Evolutionary conservation across 2,113 vertebrate species (phyloP), one percentile per base, ranked within the genome.

Genomic region (Burhinus bistriatus): DNA sequence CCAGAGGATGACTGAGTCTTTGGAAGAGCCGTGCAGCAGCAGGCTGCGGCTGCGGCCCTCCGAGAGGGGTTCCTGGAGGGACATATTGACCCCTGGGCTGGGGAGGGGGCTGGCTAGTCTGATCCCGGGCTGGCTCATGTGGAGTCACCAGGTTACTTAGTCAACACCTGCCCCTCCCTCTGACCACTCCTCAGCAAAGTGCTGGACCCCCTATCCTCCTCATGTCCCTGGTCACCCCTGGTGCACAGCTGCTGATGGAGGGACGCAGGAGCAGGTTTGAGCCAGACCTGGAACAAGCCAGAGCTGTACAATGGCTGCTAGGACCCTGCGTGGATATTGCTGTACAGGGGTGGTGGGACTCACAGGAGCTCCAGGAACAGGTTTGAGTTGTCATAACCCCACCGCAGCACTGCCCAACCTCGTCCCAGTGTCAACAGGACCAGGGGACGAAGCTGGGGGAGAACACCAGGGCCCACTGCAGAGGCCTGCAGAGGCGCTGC

Each of bases 141-240:
- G 3, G 38, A 73, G n/a, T 27, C 71, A 87, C n/a, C 72, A 81
- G 21, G 15, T 47, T 57, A 40, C 40, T 84, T 2, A 3, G 10
- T 42, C 44, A 55, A 40, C 19, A 58, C 51, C 42, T 42, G 34
- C 19, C 27, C 17, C 20, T 90, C 22, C 30, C 40, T 68, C 68
- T 49, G 47, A 70, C 26, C 1, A 2, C 34, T 87, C 34, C 52
- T 71, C 1, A 0, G 30, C 18, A 40, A 54, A 89, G 36, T 2
- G 0, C 40, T 83, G 71, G 20, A 62, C 8, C 11, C 18, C 16
- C 5, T 9, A 8, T 21, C 13, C 15, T 36, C 57, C 20, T 44
- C 4, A 0, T 4, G 20, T 42, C 32, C 12, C 34, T 0, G 0
- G 42, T 40, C 45, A 75, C 36, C 0, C 0, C 59, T 65, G 76